These are phyloP conservation scores for Drosophila putrida DNA, from an alignment of 2,888 invertebrate species.

Conservation along the genomic window DNA sequence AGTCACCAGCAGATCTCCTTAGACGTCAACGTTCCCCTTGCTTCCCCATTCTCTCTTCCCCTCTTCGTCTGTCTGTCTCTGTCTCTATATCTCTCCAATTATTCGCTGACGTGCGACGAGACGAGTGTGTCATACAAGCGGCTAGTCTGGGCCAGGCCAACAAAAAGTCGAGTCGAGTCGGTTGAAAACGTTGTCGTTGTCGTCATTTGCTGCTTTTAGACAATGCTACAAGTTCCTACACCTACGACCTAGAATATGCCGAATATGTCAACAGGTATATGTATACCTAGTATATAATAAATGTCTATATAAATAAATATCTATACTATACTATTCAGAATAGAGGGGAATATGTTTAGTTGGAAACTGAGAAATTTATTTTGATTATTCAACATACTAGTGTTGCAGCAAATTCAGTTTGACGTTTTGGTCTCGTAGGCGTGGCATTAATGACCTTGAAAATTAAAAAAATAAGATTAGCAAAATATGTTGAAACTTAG, in stretches of 20 bases:
- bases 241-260: conserved; percentile 79
- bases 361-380: conserved; percentile 43
- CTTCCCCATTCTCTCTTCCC: background rate
- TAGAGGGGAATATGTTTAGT: conserved; percentile 29
- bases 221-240: conserved; percentile 78
- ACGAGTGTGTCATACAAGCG: conserved; percentile 50
- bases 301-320: conserved; percentile 34
- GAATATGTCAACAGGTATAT: conserved; percentile 81
- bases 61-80: background rate
- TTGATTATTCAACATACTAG: conserved; percentile 30
- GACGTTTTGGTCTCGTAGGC: conserved; percentile 13
- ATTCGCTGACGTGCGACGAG: conserved; percentile 37
- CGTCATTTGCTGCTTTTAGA: conserved; percentile 79
- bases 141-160: conserved; percentile 56
- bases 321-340: conserved; percentile 38
- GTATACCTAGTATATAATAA: conserved; percentile 33
- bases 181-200: conserved; percentile 39
- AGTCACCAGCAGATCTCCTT: conserved; percentile 42
- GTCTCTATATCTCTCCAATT: conserved; percentile 5
- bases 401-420: conserved; percentile 31
- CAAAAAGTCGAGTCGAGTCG: conserved; percentile 23
- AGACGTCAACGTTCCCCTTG: conserved; percentile 33
- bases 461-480: background rate
- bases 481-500: background rate
- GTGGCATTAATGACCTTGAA: conserved; percentile 43